A percentile compares a stretch with the other conserved stretches of the same genome.
phyloP scores from a whole-genome alignment of 2,888 invertebrate species.

The Coleophora deauratella region DNA sequence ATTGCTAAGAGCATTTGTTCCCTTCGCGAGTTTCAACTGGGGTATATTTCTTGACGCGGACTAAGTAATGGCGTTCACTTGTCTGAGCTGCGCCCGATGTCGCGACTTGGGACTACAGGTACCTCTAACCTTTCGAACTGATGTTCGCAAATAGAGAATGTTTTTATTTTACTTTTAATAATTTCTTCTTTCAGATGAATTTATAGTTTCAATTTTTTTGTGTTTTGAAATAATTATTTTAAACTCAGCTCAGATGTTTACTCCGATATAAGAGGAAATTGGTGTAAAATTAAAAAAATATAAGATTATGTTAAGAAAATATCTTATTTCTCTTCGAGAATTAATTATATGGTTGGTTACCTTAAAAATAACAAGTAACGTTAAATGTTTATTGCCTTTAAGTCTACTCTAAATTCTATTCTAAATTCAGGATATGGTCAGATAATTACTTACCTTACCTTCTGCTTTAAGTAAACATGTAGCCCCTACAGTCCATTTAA shows the following conservation, averaged over 20 bases:
- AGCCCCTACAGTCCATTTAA: not conserved
- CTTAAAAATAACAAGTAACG: no score
- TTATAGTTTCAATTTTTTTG: not conserved
- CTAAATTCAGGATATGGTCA: no score
- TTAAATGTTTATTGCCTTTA: no score
- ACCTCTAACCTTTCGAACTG: not conserved
- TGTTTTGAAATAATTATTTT: not conserved
- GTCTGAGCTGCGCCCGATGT: not conserved
- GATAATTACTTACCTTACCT: no score
- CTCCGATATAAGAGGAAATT: no score
- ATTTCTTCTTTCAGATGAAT: not conserved
- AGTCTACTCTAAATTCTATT: no score
- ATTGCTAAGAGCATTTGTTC: constrained; percentile 64
- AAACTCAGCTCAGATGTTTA: no score
- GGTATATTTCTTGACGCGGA: constrained; percentile 48
- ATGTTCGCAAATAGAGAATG: not conserved
- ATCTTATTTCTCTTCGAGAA: no score
- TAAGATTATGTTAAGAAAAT: no score
- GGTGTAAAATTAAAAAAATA: no score
- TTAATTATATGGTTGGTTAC: no score
- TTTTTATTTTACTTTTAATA: not conserved
- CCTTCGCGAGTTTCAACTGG: constrained; percentile 45
- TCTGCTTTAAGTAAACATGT: not conserved
- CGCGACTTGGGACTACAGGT: not conserved
- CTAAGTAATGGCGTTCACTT: constrained; percentile 37